These are phyloP conservation scores for Gallinago solitaria DNA, from an alignment of 2,797 vertebrate species.

Conservation along the genomic window DNA sequence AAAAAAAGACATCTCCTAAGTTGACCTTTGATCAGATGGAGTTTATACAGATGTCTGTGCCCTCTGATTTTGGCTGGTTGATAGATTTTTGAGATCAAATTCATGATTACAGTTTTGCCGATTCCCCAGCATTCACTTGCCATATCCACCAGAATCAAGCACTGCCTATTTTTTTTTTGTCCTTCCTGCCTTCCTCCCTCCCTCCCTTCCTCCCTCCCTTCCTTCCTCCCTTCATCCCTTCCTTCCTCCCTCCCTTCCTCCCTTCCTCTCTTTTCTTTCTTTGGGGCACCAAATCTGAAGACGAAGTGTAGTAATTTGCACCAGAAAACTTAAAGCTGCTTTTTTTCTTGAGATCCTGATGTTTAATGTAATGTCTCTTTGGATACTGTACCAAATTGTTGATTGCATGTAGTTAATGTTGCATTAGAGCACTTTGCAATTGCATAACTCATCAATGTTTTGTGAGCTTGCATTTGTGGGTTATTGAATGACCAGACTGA, in stretches of 20 bases:
- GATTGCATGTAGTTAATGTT: constrained; percentile 89
- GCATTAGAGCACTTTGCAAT: constrained; percentile 91
- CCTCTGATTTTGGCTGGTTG: constrained; percentile 54
- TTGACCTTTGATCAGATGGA: constrained; percentile 44
- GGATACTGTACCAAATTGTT: constrained; percentile 82
- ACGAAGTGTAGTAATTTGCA: constrained; percentile 81
- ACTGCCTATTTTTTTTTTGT: constrained; percentile 59
- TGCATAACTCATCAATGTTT: constrained; percentile 88
- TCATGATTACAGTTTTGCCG: constrained; percentile 58
- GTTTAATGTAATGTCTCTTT: constrained; percentile 82
- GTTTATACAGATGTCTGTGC: constrained; percentile 47
- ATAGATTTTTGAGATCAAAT: constrained; percentile 59
- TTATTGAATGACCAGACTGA: constrained; percentile 77
- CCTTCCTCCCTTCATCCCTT: background rate
- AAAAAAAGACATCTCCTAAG: constrained; percentile 38
- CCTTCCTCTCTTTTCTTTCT: constrained; percentile 7
- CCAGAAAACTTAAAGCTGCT: constrained; percentile 83
- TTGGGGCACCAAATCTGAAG: constrained; percentile 79
- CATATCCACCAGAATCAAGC: constrained; percentile 70
- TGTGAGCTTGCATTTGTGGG: constrained; percentile 89
- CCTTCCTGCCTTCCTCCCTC: background rate
- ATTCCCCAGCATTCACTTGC: constrained; percentile 69
- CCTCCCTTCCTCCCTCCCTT: background rate
- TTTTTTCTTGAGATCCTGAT: constrained; percentile 80
- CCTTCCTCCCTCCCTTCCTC: background rate